Percentiles rank a stretch among this genome's conserved stretches.
Conservation (phyloP, 2,797 vertebrate species). For the Lepilemur ruficaudatus region DNA sequence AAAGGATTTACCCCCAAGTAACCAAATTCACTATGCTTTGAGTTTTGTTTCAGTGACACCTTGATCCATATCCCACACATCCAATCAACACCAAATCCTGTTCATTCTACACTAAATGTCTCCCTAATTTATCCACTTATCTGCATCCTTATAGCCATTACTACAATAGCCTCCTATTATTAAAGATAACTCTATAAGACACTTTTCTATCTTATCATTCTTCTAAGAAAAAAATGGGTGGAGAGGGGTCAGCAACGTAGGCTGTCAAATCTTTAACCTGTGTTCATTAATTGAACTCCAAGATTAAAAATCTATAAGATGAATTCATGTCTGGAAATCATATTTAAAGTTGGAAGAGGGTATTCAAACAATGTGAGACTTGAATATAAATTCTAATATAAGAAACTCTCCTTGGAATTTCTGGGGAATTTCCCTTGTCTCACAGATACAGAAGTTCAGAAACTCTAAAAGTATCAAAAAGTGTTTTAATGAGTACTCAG, state of each 20-base stretch:
- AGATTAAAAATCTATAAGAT: not conserved
- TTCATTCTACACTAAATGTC: not conserved
- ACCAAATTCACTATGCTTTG: not conserved
- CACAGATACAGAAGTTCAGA: not conserved
- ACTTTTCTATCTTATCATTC: not conserved
- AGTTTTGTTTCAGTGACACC: not conserved
- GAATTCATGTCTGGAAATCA: not conserved
- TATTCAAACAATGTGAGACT: not conserved
- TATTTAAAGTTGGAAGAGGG: not conserved
- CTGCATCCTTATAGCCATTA: not conserved
- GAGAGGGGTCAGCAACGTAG: too few species aligned
- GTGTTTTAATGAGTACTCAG: not conserved
- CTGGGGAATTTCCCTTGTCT: conserved; percentile 17
- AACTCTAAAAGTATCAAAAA: not conserved
- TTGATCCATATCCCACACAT: not conserved
- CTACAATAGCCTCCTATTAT: not conserved
- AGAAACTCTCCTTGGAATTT: not conserved
- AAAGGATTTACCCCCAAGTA: not conserved
- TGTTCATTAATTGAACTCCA: not conserved
- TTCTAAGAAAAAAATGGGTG: not conserved
- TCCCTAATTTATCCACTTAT: not conserved
- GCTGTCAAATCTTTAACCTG: not conserved
- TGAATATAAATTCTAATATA: not conserved
- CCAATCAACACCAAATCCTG: not conserved
- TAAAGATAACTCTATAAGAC: not conserved